These are phyloP conservation scores for Phalangium opilio DNA, from an alignment of 2,888 invertebrate species.

Conservation along the genomic window DNA sequence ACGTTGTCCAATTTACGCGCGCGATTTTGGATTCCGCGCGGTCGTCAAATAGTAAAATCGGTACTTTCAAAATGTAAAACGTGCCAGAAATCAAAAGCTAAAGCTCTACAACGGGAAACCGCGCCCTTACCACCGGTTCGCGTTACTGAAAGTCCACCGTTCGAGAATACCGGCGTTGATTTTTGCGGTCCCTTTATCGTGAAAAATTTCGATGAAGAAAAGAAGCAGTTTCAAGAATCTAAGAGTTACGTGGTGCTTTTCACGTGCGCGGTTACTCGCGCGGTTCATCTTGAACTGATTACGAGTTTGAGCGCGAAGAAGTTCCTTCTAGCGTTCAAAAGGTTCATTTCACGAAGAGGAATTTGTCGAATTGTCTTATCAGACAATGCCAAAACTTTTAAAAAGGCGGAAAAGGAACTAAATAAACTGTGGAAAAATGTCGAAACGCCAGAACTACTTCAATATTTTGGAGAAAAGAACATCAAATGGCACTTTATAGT, in stretches of 20 bases:
- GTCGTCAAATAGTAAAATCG: neutral
- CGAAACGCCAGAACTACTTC: neutral
- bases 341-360: constrained; percentile 10
- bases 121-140: neutral
- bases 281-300: constrained; percentile 15
- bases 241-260: constrained; percentile 5
- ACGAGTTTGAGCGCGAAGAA: constrained; percentile 11
- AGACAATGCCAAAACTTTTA: constrained; percentile 20
- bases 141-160: neutral
- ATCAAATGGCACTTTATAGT: constrained; percentile 19
- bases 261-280: constrained; percentile 3
- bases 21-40: neutral
- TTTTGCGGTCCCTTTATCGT: constrained; percentile 1
- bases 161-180: neutral
- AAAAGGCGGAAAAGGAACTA: constrained; percentile 11
- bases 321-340: constrained; percentile 14
- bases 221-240: neutral
- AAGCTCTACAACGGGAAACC: neutral
- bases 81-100: neutral
- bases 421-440: neutral
- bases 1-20: neutral
- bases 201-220: neutral
- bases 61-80: neutral
- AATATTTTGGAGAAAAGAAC: constrained; percentile 6
- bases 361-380: neutral